A percentile compares a stretch with the other conserved stretches of the same genome.
phyloP scores from a whole-genome alignment of 2,797 vertebrate genomes.

The Poeciliopsis turneri region DNA sequence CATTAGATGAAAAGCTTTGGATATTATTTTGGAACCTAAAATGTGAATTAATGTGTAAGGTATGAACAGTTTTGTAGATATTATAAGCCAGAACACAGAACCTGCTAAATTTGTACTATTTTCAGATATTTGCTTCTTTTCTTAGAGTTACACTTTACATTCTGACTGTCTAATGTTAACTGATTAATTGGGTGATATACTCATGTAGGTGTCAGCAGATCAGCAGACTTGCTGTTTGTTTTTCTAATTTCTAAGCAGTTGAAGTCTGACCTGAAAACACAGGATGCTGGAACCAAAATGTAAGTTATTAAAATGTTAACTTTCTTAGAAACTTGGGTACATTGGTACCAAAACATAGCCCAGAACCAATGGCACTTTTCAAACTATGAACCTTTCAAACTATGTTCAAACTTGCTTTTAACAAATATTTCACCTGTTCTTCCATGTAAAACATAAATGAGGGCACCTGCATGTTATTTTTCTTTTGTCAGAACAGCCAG shows the following conservation, averaged over 20 bases:
- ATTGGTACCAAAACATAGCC: not conserved
- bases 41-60: too few relatives aligned
- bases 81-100: not conserved
- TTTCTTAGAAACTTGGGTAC: not conserved
- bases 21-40: too few relatives aligned
- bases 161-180: not conserved
- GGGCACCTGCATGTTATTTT: constrained; percentile 36
- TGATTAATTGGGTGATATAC: not conserved
- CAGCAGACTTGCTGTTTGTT: not conserved
- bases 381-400: constrained; percentile 4
- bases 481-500: constrained; percentile 32
- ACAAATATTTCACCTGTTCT: constrained; percentile 19
- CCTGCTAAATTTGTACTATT: not conserved
- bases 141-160: not conserved
- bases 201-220: not conserved
- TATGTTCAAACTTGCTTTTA: constrained; percentile 10
- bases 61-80: too few relatives aligned
- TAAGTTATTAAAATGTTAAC: not conserved
- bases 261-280: too few relatives aligned
- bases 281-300: not conserved
- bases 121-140: not conserved
- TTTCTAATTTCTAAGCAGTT: not conserved
- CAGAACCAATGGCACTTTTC: not conserved
- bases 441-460: constrained; percentile 40
- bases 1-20: too few relatives aligned